phyloP scores from a whole-genome alignment of 2,888 invertebrate species.

The Eurytoma adleriae region DNA sequence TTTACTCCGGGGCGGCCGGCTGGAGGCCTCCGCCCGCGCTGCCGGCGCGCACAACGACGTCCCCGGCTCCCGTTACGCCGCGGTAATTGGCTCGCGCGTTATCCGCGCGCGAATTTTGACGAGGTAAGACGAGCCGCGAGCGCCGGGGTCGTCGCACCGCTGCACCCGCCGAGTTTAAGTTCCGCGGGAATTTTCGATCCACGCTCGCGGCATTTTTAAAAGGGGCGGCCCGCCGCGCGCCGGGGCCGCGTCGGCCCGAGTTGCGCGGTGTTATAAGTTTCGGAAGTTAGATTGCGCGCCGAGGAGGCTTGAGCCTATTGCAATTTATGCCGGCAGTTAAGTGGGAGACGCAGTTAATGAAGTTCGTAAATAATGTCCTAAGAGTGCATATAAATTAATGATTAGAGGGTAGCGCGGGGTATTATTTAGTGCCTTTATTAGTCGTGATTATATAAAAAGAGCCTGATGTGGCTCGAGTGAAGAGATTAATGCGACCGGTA shows the following conservation, averaged over 20 bases:
- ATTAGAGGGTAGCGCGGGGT: background rate
- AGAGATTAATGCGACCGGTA: background rate
- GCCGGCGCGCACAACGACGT: too few species aligned
- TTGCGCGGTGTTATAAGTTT: conserved; percentile 29
- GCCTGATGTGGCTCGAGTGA: background rate
- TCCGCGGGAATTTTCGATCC: too few species aligned
- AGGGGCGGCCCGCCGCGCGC: background rate
- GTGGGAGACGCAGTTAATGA: conserved; percentile 38
- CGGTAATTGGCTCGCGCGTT: too few species aligned
- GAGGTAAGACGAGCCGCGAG: too few species aligned
- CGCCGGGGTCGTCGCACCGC: too few species aligned
- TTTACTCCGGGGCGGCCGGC: conserved; percentile 58
- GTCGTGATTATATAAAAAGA: background rate
- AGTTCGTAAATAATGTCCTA: conserved; percentile 43
- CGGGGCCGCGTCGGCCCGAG: background rate
- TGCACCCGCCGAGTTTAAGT: too few species aligned
- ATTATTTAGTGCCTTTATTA: conserved; percentile 14
- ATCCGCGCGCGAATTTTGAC: too few species aligned
- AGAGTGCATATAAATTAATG: conserved; percentile 12
- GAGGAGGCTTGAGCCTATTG: conserved; percentile 27
- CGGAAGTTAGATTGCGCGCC: conserved; percentile 42
- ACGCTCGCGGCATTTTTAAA: background rate
- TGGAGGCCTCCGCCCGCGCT: background rate
- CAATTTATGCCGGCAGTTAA: conserved; percentile 46
- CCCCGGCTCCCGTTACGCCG: too few species aligned